Evolutionary conservation across 1,140 invertebrate species (phyloP).

Genomic region (Augochlora pura): DNA sequence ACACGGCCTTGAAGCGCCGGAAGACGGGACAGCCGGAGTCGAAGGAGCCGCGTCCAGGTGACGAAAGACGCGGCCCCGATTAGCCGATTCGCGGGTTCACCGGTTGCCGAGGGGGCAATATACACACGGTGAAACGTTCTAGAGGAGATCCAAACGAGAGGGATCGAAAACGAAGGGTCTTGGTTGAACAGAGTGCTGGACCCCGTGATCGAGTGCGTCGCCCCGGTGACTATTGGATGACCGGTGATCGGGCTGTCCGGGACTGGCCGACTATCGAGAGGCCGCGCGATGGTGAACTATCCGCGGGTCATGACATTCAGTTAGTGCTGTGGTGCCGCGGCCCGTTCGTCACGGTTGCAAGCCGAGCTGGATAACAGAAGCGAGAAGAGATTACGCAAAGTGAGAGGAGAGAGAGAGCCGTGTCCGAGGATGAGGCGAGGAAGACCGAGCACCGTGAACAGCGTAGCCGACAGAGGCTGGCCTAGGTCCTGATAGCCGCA

Average conservation of each 20-base stretch:
- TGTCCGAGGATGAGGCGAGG: constrained; percentile 33
- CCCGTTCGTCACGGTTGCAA: constrained; percentile 1
- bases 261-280: constrained; percentile 21
- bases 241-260: background rate
- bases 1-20: background rate
- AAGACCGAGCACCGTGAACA: constrained; percentile 23
- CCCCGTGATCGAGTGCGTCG: too few species aligned
- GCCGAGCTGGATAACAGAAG: background rate
- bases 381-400: background rate
- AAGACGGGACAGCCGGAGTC: background rate
- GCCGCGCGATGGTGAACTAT: constrained; percentile 28
- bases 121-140: too few species aligned
- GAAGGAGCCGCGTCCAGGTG: constrained; percentile 21
- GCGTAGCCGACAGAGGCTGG: constrained; percentile 46
- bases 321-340: constrained; percentile 35
- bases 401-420: background rate
- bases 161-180: too few species aligned
- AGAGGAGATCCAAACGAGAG: too few species aligned
- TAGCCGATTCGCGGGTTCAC: too few species aligned
- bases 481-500: constrained; percentile 61
- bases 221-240: background rate
- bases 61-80: constrained; percentile 28
- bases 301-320: constrained; percentile 29
- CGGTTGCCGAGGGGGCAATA: too few species aligned
- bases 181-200: too few species aligned